Evolutionary conservation across 2,113 vertebrate genomes (phyloP).

Genomic region (Triplophysa tibetana): DNA sequence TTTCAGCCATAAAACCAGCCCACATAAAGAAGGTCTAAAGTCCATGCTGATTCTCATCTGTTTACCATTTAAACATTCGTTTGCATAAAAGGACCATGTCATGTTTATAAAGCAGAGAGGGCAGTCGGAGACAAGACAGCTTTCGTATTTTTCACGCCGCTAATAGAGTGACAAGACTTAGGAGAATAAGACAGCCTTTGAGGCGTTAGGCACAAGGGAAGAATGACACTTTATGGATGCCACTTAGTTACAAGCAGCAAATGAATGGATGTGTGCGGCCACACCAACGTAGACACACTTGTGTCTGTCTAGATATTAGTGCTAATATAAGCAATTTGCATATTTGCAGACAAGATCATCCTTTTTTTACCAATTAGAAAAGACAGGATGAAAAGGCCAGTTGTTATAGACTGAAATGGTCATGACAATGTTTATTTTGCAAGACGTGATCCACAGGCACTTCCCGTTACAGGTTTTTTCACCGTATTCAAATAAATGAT

Average conservation of each 20-base stretch:
- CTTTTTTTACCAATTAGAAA: not conserved
- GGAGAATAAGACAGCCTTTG: constrained; percentile 27
- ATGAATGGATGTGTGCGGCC: constrained; percentile 1
- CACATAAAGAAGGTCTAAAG: constrained; percentile 32
- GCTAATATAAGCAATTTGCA: constrained; percentile 15
- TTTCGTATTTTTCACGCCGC: constrained; percentile 3
- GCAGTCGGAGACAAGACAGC: not conserved
- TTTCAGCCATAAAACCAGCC: constrained; percentile 23
- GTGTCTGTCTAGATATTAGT: not conserved
- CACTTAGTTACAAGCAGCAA: not conserved
- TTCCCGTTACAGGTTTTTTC: too few species aligned
- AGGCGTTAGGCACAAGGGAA: not conserved
- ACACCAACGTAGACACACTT: not conserved
- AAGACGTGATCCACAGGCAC: too few species aligned
- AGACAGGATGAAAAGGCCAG: not conserved
- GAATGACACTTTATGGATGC: not conserved
- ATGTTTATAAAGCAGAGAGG: not conserved
- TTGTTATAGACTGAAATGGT: too few species aligned
- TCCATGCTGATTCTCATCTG: not conserved
- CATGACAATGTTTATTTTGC: too few species aligned
- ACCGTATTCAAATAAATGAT: too few species aligned
- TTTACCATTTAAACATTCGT: constrained; percentile 4
- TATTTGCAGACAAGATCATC: constrained; percentile 1
- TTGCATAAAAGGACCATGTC: constrained; percentile 4
- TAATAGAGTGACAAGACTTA: constrained; percentile 20